A percentile compares a stretch with the other conserved stretches of the same genome.
Conservation (phyloP, 2,113 vertebrate species). For the Aptenodytes patagonicus region DNA sequence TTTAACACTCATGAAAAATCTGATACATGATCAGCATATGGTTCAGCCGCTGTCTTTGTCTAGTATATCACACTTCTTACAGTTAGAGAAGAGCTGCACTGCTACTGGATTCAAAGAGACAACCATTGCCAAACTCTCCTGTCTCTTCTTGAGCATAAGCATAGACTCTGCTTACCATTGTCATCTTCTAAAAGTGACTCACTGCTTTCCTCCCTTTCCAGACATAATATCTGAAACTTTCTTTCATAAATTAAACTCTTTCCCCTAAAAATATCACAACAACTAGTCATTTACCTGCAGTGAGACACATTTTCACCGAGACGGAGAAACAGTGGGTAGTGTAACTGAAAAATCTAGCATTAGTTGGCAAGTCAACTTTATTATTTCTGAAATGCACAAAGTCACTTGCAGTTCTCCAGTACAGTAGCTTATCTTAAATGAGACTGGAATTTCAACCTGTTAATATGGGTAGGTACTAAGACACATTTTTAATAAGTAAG, state of each 20-base stretch:
- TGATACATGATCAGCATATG: background rate
- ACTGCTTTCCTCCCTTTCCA: background rate
- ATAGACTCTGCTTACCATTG: background rate
- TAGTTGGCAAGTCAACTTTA: background rate
- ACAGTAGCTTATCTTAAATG: background rate
- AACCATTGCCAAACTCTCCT: background rate
- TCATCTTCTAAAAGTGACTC: background rate
- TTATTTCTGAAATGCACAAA: background rate
- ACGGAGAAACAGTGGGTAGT: background rate
- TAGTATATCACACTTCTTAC: background rate
- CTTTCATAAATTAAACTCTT: background rate
- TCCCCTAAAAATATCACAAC: background rate
- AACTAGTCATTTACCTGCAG: background rate
- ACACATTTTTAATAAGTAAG: background rate
- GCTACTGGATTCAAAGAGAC: background rate
- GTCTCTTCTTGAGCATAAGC: background rate
- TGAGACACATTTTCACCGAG: background rate
- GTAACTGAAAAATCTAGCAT: background rate
- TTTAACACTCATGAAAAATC: background rate
- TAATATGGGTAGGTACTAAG: background rate
- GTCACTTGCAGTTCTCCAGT: background rate
- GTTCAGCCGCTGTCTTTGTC: background rate
- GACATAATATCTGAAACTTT: background rate
- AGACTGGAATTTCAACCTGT: background rate
- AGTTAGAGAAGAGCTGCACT: background rate